Percentiles rank a stretch among this genome's conserved stretches.
Conservation (phyloP, 2,113 vertebrate species). For the Burhinus oedicnemus region DNA sequence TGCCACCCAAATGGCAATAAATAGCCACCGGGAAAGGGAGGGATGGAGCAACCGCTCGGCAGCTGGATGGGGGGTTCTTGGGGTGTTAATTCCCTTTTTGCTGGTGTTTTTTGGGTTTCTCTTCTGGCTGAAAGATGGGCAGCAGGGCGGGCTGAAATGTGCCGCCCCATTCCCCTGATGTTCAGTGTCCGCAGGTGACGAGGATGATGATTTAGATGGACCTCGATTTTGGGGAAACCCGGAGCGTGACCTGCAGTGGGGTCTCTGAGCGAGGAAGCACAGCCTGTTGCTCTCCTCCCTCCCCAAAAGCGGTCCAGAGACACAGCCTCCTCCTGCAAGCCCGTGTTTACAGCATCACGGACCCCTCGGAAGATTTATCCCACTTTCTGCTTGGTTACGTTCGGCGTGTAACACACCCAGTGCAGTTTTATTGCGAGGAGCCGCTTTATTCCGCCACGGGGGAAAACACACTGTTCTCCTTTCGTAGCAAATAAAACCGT, state of each 20-base stretch:
- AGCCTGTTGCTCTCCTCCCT: neutral
- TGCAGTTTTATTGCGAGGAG: rapidly evolving
- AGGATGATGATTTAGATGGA: neutral
- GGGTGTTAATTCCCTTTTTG: neutral
- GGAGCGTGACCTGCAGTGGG: rapidly evolving
- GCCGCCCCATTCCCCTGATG: rapidly evolving
- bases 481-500: neutral
- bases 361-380: neutral
- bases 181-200: neutral
- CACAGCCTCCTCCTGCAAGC: rapidly evolving
- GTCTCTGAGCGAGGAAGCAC: rapidly evolving
- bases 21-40: neutral
- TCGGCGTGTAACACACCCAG: rapidly evolving
- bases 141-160: neutral
- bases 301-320: neutral
- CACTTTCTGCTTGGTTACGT: rapidly evolving
- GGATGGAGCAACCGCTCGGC: rapidly evolving
- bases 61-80: rapidly evolving
- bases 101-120: neutral
- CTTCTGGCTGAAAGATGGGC: neutral
- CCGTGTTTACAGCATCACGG: rapidly evolving
- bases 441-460: rapidly evolving
- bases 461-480: neutral
- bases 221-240: neutral
- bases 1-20: rapidly evolving